Evolutionary conservation across 2,888 invertebrate species (phyloP).

Genomic region (Poecilus cupreus): DNA sequence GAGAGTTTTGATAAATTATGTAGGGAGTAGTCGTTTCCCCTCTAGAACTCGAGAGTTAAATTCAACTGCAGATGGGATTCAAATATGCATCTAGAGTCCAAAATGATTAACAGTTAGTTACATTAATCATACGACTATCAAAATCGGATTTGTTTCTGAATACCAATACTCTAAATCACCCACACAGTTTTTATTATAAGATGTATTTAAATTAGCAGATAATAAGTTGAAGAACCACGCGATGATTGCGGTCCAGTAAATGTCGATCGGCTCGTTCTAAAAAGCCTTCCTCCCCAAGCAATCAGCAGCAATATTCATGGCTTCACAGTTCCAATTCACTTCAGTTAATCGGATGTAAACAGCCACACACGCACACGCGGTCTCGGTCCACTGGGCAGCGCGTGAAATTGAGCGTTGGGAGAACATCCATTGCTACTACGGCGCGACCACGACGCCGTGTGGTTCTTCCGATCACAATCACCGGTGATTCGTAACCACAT

Average conservation of each 20-base stretch:
- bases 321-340: too few relatives aligned
- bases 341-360: too few relatives aligned
- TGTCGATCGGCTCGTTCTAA: too few relatives aligned
- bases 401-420: constrained; percentile 43
- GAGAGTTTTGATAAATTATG: constrained; percentile 25
- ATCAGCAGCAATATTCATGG: too few relatives aligned
- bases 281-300: too few relatives aligned
- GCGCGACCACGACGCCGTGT: background rate
- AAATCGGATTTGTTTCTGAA: constrained; percentile 5
- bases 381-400: background rate
- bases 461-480: constrained; percentile 31
- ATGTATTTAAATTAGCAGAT: too few relatives aligned
- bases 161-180: constrained; percentile 8
- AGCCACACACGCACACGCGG: background rate
- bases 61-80: constrained; percentile 30
- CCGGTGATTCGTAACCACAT: background rate
- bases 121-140: constrained; percentile 30
- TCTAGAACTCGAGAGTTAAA: background rate
- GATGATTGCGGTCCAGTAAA: too few relatives aligned
- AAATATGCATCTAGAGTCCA: constrained; percentile 17
- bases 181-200: too few relatives aligned
- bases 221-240: too few relatives aligned
- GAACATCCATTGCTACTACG: background rate
- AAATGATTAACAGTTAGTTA: constrained; percentile 18
- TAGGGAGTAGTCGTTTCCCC: constrained; percentile 8